Evolutionary conservation across 2,797 vertebrate genomes (phyloP), one percentile per base, ranked within the genome.

Genomic region (Lepilemur septentrionalis): DNA sequence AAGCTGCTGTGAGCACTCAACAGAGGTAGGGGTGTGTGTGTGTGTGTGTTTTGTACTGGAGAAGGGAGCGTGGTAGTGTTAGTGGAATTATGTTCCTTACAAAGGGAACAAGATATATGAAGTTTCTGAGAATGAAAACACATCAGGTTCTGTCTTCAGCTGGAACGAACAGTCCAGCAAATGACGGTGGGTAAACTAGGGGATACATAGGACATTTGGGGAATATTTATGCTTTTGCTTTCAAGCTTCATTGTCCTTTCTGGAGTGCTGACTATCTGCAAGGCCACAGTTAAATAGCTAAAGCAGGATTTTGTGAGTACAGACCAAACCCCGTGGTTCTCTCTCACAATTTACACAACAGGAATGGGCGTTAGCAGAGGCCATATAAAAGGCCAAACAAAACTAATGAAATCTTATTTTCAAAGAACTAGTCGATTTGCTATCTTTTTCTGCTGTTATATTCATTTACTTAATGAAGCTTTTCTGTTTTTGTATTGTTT

Each of bases 211-310:
- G 43, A 57, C 28, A 22, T 48, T 15, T 50, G 30, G 13, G 5
- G 0, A 10, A 46, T 43, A 52, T 55, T n/a, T 91, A 57, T 57
- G 10, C 6, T 59, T 83, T 91, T 90, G 55, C 35, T 89, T 92
- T 85, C 63, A 59, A 88, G 55, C 46, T 30, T 73, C 69, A 82
- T 28, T 75, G 38, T 79, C n/a, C 41, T 83, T 85, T 80, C 41
- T 48, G 25, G 38, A 35, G 7, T 61, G 13, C 55, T 93, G 72
- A 48, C 25, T 28, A 75, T 43, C 43, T 92, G n/a, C 72, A 72
- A 73, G 18, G 81, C 15, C 48, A 52, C 1, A 57, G n/a, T 43
- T 87, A 32, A 67, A 83, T 41, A 81, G 38, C 23, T 35, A 61
- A 38, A 67, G 43, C 3, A 9, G 7, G 25, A 70, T 35, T 81